Evolutionary conservation across 1,140 invertebrate genomes (phyloP), one percentile per base, ranked within the genome.

Genomic region (Coelopa frigida): DNA sequence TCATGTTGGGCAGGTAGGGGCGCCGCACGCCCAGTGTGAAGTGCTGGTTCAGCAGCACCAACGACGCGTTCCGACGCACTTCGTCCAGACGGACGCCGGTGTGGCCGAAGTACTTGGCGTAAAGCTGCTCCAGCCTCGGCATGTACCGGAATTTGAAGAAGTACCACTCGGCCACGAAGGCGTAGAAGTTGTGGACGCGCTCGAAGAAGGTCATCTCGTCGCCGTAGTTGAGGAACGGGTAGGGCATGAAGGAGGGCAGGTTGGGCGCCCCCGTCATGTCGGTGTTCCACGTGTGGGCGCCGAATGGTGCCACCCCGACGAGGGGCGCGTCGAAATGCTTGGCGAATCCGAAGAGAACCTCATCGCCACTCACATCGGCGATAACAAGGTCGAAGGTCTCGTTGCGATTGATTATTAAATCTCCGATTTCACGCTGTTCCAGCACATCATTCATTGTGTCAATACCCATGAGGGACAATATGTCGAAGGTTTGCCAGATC

Each of bases 11-110:
- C 2, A 76, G 39, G 24, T 72, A 59, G 0, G 77, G 73, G 14
- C 70, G 59, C 0, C 75, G 67, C 15, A 72, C 63, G 15, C 72
- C 71, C 14, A 78, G 50, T 0, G 72, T 58, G 27, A 72, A 74
- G 52, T 82, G 74, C 14, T 70, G 71, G 33, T 80, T 80, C 5
- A 77, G 51, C 27, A 82, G 56, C 8, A 80, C 49, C 44, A 79
- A 46, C 8, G 70, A 59, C 2, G 63, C 63, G 38, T 74, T 76
- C 33, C 63, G 70, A 23, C 53, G 27, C 0, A 63, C 46, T 7
- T 70, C 55, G 0, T 53, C 20, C 10, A 67, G 38, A 0, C 53
- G 29, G 37, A 44, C 24, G 11, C 49, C 55, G 2, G 73, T 71
- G 59, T 85, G 36, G 20, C 42, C 61, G 10, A 73, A 61, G 37